Conservation (phyloP, 1,140 invertebrate species). For the Spodoptera frugiperda region DNA sequence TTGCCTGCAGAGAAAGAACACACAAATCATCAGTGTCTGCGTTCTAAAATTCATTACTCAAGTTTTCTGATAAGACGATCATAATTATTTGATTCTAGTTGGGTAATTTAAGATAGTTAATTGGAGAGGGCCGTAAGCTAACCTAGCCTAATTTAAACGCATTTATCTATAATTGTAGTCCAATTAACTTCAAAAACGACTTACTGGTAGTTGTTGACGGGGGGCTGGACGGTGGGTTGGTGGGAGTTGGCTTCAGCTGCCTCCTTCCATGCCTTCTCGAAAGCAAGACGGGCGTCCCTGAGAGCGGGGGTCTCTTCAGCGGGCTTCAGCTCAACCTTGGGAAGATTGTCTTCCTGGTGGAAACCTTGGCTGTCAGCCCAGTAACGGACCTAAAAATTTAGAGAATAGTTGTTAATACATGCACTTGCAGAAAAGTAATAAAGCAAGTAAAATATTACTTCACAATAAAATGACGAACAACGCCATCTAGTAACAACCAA, state of each 20-base stretch:
- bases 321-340: constrained; percentile 86
- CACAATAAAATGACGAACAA: too few relatives aligned
- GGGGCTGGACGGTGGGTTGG: neutral
- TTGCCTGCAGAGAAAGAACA: constrained; percentile 1
- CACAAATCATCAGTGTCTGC: too few relatives aligned
- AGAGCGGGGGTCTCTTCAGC: constrained; percentile 88
- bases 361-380: constrained; percentile 89
- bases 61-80: too few relatives aligned
- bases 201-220: constrained; percentile 78
- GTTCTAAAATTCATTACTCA: too few relatives aligned
- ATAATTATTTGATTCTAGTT: too few relatives aligned
- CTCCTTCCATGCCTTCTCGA: constrained; percentile 88
- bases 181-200: constrained; percentile 41
- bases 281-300: constrained; percentile 87
- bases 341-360: constrained; percentile 89
- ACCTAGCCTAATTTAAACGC: too few relatives aligned
- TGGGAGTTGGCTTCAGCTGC: constrained; percentile 83
- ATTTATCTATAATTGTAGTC: neutral
- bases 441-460: too few relatives aligned
- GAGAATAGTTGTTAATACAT: neutral
- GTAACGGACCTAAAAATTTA: constrained; percentile 84
- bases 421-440: too few relatives aligned
- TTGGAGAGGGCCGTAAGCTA: too few relatives aligned
- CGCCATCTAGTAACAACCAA: too few relatives aligned
- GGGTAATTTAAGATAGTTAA: too few relatives aligned